Evolutionary conservation across 2,797 vertebrate species (phyloP).

Genomic region (Adrianichthys oophorus): DNA sequence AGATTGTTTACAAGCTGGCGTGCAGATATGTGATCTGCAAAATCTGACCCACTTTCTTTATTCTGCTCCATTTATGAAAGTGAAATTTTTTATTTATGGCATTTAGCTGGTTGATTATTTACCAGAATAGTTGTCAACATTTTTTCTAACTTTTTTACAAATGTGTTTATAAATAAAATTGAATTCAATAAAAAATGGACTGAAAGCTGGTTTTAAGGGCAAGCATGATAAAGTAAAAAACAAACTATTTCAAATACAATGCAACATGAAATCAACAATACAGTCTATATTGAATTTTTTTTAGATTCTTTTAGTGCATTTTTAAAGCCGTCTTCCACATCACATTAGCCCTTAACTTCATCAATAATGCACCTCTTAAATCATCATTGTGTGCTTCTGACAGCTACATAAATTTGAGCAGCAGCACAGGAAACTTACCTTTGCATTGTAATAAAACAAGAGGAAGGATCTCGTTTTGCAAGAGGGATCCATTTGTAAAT

Average conservation of each 20-base stretch:
- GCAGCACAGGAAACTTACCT: conserved; percentile 21
- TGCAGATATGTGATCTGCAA: too few relatives aligned
- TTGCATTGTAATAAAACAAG: conserved; percentile 50
- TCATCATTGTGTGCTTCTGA: conserved; percentile 16
- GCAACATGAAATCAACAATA: background rate
- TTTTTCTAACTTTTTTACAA: too few relatives aligned
- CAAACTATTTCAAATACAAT: background rate
- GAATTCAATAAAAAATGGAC: too few relatives aligned
- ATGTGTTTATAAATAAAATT: too few relatives aligned
- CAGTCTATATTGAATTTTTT: background rate
- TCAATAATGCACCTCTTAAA: conserved; percentile 17
- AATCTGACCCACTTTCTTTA: too few relatives aligned
- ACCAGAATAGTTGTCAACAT: too few relatives aligned
- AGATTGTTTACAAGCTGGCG: too few relatives aligned
- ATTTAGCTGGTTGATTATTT: too few relatives aligned
- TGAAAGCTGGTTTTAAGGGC: too few relatives aligned
- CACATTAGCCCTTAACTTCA: background rate
- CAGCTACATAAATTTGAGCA: conserved; percentile 9
- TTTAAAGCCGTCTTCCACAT: conserved; percentile 4
- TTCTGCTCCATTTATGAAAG: too few relatives aligned
- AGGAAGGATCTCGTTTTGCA: conserved; percentile 48
- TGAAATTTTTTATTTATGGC: too few relatives aligned
- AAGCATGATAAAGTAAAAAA: background rate
- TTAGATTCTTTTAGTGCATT: background rate
- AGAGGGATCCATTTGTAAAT: conserved; percentile 60